Percentiles rank a stretch among this genome's conserved stretches.
phyloP scores from a whole-genome alignment of 1,140 invertebrate genomes.

The Alviniconcha marisindica region DNA sequence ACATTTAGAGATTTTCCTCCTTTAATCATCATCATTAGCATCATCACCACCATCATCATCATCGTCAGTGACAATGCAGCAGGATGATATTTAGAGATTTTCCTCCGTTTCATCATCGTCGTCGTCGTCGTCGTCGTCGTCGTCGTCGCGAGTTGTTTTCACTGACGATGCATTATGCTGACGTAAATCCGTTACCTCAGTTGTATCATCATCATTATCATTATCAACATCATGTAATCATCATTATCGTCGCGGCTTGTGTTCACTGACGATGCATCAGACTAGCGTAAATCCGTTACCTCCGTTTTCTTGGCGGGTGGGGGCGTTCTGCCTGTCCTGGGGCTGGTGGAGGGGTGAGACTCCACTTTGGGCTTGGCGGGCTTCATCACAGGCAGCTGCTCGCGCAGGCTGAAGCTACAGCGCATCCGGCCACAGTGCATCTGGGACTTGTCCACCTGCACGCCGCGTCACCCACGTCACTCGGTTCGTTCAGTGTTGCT shows the following conservation, averaged over 20 bases:
- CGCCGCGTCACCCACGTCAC: too few species aligned
- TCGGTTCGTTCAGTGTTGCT: too few species aligned
- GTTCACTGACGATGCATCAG: neutral
- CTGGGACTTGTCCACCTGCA: conserved; percentile 59
- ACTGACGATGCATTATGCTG: too few species aligned
- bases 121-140: too few species aligned
- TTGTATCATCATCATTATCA: too few species aligned
- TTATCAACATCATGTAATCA: neutral
- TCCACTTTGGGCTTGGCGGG: conserved; percentile 32
- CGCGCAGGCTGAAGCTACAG: conserved; percentile 59
- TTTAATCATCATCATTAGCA: too few species aligned
- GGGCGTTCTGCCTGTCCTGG: conserved; percentile 26
- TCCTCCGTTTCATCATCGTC: too few species aligned
- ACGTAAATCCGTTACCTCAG: neutral
- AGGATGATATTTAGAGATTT: too few species aligned
- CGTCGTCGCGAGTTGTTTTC: too few species aligned
- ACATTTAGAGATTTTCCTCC: too few species aligned
- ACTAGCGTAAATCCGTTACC: neutral
- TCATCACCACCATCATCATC: too few species aligned
- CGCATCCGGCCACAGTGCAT: conserved; percentile 73
- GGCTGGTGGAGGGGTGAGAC: conserved; percentile 10
- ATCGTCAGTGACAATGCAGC: too few species aligned
- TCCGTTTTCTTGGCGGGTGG: conserved; percentile 29
- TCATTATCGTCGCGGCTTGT: neutral
- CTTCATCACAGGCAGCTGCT: conserved; percentile 45